Conservation (phyloP, 2,888 invertebrate species). For the Hypomecis punctinalis region DNA sequence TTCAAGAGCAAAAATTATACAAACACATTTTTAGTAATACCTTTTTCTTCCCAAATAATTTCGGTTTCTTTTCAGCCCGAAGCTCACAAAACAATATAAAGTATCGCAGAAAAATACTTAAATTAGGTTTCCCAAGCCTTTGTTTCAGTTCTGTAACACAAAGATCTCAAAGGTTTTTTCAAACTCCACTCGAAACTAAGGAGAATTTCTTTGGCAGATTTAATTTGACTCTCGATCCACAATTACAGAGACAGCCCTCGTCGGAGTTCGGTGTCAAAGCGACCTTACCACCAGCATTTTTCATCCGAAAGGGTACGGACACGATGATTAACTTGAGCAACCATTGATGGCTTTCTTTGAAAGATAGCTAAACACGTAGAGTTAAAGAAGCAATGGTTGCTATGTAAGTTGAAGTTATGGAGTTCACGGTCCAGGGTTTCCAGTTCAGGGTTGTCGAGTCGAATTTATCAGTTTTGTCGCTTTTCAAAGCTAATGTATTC, state of each 20-base stretch:
- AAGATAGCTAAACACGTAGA: conserved; percentile 1
- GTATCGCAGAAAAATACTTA: conserved; percentile 5
- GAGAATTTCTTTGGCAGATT: conserved; percentile 59
- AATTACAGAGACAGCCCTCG: conserved; percentile 68
- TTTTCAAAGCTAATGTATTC: conserved; percentile 77
- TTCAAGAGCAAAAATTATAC: no score
- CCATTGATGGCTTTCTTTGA: conserved; percentile 31
- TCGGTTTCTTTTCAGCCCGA: background rate
- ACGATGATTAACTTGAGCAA: conserved; percentile 3
- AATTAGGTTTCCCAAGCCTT: conserved; percentile 7
- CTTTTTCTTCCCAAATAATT: background rate
- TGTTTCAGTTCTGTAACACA: conserved; percentile 13
- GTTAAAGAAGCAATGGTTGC: conserved; percentile 44
- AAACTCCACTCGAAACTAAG: conserved; percentile 44
- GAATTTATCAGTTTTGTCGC: conserved; percentile 75
- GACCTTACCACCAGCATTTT: conserved; percentile 38
- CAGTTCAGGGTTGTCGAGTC: conserved; percentile 57
- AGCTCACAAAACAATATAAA: conserved; percentile 3
- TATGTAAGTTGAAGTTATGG: conserved; percentile 25
- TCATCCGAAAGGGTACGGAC: conserved; percentile 35
- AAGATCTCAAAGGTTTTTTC: conserved; percentile 7
- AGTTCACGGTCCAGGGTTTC: conserved; percentile 24
- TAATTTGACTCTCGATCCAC: conserved; percentile 69
- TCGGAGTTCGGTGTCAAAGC: conserved; percentile 70
- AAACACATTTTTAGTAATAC: background rate